Evolutionary conservation across 2,113 vertebrate genomes (phyloP).

Genomic region (Mormyrus lacerda): DNA sequence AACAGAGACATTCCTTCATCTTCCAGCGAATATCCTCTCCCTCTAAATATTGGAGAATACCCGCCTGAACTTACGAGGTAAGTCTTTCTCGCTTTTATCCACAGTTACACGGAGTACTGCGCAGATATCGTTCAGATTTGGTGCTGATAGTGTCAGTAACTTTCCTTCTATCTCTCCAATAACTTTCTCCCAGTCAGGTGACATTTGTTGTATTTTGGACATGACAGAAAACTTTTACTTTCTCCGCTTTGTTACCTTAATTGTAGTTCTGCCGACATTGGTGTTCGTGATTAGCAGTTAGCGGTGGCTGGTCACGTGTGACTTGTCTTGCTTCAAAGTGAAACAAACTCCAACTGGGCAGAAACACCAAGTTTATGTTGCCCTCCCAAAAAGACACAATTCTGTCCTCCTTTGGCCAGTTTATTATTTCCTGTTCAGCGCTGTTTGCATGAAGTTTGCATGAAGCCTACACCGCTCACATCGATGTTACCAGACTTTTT

Average conservation of each 20-base stretch:
- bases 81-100: background rate
- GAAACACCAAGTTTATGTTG: background rate
- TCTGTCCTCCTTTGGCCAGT: too few relatives aligned
- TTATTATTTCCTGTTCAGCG: too few relatives aligned
- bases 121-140: background rate
- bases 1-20: background rate
- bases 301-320: background rate
- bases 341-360: background rate
- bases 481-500: too few relatives aligned
- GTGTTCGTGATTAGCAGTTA: background rate
- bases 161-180: background rate
- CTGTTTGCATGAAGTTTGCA: too few relatives aligned
- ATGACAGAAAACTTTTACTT: background rate
- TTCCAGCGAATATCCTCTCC: background rate
- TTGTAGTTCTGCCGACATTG: background rate
- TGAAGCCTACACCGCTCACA: too few relatives aligned
- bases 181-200: background rate
- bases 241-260: background rate
- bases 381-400: too few relatives aligned
- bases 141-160: background rate
- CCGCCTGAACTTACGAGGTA: background rate
- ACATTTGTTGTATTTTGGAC: background rate
- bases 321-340: background rate
- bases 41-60: background rate
- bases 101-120: background rate